Percentiles rank a stretch among this genome's conserved stretches.
Evolutionary conservation across 2,113 vertebrate species (phyloP).

Genomic region (Mellivora capensis): DNA sequence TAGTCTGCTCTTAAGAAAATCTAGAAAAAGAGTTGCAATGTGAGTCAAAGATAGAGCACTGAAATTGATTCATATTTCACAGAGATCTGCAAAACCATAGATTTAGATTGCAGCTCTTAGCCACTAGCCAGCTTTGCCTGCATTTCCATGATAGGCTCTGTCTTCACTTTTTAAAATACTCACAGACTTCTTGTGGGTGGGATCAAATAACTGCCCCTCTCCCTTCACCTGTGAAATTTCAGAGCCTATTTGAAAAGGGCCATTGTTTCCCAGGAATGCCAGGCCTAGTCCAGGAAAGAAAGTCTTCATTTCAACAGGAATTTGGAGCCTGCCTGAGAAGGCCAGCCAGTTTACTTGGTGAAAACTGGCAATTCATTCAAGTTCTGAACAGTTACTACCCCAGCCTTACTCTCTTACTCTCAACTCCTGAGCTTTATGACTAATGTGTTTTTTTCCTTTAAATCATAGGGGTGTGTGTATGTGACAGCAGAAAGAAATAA

Average conservation of each 20-base stretch:
- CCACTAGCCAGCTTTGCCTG: slow-evolving; percentile 71
- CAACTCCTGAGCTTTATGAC: slow-evolving; percentile 38
- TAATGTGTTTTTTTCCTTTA: slow-evolving; percentile 30
- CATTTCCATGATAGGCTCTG: slow-evolving; percentile 73
- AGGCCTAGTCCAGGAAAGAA: slow-evolving; percentile 89
- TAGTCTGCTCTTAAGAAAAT: not conserved
- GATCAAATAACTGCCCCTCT: slow-evolving; percentile 90
- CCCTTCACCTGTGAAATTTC: slow-evolving; percentile 98
- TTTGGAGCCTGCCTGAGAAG: slow-evolving; percentile 94
- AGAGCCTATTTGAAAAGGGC: slow-evolving; percentile 92
- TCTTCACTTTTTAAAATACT: slow-evolving; percentile 81
- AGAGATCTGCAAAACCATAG: slow-evolving; percentile 44
- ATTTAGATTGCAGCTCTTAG: slow-evolving; percentile 70
- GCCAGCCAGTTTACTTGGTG: slow-evolving; percentile 82
- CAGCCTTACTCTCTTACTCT: slow-evolving; percentile 48
- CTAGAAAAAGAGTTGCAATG: not conserved
- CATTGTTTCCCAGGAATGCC: slow-evolving; percentile 98
- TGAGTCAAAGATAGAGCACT: slow-evolving; percentile 51
- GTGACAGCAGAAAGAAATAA: not conserved
- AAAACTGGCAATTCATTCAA: slow-evolving; percentile 82
- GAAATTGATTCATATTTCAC: slow-evolving; percentile 56
- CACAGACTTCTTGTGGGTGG: slow-evolving; percentile 78
- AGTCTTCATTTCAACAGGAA: slow-evolving; percentile 95
- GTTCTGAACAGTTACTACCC: slow-evolving; percentile 68
- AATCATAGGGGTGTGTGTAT: not conserved